phyloP scores from a whole-genome alignment of 2,888 invertebrate species.

The Melieria omissa region DNA sequence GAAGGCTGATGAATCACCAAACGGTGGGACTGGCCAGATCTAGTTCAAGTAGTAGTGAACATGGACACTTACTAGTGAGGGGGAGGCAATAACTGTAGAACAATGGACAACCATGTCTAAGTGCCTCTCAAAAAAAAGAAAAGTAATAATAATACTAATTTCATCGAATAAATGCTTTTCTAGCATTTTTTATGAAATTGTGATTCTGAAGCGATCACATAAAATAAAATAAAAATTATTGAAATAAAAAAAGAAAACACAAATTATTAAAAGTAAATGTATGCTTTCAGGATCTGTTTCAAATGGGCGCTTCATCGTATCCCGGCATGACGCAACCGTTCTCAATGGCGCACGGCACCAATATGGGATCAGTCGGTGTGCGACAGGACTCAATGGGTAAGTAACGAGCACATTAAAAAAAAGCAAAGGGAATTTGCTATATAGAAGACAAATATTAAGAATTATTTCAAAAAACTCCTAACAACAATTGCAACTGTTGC shows the following conservation, averaged over 20 bases:
- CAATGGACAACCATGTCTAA: too few species aligned
- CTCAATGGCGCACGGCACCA: conserved; percentile 92
- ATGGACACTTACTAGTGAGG: too few species aligned
- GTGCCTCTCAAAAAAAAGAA: too few species aligned
- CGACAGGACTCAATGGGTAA: conserved; percentile 87
- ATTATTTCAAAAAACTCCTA: not conserved
- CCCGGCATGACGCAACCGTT: conserved; percentile 95
- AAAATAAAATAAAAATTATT: not conserved
- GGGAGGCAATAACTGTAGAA: too few species aligned
- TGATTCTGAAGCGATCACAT: not conserved
- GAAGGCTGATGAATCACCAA: too few species aligned
- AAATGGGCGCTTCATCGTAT: conserved; percentile 94
- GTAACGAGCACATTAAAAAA: conserved; percentile 53
- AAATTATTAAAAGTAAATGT: not conserved
- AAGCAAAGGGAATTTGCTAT: not conserved
- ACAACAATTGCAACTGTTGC: not conserved
- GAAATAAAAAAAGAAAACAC: not conserved
- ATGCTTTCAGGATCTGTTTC: conserved; percentile 65
- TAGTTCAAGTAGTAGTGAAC: too few species aligned
- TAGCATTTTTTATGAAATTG: not conserved
- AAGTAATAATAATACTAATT: too few species aligned
- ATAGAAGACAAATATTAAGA: not conserved
- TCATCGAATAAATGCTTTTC: too few species aligned
- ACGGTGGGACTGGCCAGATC: too few species aligned
- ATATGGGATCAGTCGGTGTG: conserved; percentile 93